Evolutionary conservation across 2,888 invertebrate genomes (phyloP), one percentile per base, ranked within the genome.

Genomic region (Sarcophaga carnaria): DNA sequence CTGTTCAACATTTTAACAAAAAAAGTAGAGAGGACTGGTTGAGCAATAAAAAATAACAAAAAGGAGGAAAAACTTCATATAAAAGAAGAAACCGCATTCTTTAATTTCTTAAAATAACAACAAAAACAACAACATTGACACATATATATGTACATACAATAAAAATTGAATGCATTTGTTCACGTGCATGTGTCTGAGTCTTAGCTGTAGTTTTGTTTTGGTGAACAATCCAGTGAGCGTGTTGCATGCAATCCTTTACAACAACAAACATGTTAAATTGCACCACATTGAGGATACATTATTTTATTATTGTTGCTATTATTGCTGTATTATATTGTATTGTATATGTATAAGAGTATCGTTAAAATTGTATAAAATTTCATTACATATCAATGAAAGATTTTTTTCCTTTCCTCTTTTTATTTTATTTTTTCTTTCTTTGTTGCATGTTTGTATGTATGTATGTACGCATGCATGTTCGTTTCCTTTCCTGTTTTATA

Each of bases 191-290:
- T 37, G 11, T 45, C 2, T 66, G 60, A 54, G 22, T 60, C 20
- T 20, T 37, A 47, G 60, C 12, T 71, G 59, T 66, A 63, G 70
- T 47, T 69, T 78, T 27, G 37, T 37, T 37, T 37, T 10, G 37
- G 1, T 37, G 37, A 37, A 37, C 37, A 37, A 37, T 37, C 8
- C 37, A 37, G 63, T 27, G 17, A 75, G 84, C 84, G 84, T 84
- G 87, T 49, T 81, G 22, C 84, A 84, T 87, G 83, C 87, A 81
- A 86, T 81, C 27, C 64, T 37, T 75, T 80, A 66, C 60, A 76
- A 77, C 22, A 37, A 37, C 37, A 63, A 75, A 64, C 14, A 72
- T 83, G 78, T 70, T 27, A 72, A 76, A 81, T 78, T 78, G 62
- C 54, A 62, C 54, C 70, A 71, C 66, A 82, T 70, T 79, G 14